These are phyloP conservation scores for Hypanus sabinus DNA, from an alignment of 2,113 vertebrate genomes.

Conservation along the genomic window DNA sequence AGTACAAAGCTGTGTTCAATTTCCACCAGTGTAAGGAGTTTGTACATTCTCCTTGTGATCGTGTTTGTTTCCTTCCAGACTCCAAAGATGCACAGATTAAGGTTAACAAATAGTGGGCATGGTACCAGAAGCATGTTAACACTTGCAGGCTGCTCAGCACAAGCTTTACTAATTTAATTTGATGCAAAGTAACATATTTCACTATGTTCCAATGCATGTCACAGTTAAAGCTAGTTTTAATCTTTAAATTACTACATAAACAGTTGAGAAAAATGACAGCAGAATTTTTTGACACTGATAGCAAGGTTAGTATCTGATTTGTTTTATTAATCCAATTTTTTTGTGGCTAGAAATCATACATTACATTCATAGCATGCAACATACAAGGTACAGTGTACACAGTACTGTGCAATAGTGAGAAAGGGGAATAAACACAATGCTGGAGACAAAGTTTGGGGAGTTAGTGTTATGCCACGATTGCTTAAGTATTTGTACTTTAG, in stretches of 20 bases:
- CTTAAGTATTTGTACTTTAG: background rate
- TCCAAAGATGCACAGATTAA: too few species aligned
- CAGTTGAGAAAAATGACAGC: conserved; percentile 21
- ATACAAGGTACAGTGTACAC: conserved; percentile 31
- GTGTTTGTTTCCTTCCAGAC: too few species aligned
- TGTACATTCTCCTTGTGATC: too few species aligned
- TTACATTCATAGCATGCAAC: conserved; percentile 34
- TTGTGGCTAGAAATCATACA: conserved; percentile 28
- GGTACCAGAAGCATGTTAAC: too few species aligned
- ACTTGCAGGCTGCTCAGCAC: too few species aligned
- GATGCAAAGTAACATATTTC: too few species aligned
- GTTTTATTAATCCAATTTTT: conserved; percentile 34
- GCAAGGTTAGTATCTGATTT: conserved; percentile 20
- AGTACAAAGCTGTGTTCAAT: too few species aligned
- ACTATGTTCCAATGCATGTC: too few species aligned
- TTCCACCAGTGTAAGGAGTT: too few species aligned
- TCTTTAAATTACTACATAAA: background rate
- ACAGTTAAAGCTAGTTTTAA: too few species aligned
- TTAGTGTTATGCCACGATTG: background rate
- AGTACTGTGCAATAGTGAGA: background rate
- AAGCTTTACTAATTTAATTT: too few species aligned
- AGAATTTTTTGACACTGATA: conserved; percentile 21
- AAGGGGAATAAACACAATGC: background rate
- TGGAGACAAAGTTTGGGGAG: background rate
- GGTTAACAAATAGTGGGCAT: too few species aligned